These are phyloP conservation scores for Hymenopus coronatus DNA, from an alignment of 2,888 invertebrate species.

Conservation along the genomic window DNA sequence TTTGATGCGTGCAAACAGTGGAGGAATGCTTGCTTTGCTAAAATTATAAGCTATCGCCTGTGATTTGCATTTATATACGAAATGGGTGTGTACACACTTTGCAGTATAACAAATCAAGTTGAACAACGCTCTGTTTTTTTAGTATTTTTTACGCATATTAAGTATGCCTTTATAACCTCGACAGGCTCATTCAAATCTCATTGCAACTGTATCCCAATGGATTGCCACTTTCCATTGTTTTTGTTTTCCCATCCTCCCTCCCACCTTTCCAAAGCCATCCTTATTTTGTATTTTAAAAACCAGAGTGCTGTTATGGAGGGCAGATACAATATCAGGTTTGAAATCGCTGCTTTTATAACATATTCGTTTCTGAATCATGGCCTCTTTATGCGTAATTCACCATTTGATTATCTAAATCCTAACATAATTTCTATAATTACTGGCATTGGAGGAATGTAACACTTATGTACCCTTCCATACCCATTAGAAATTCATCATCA, in stretches of 20 bases:
- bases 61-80: background rate
- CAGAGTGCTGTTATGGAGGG: background rate
- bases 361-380: too few relatives aligned
- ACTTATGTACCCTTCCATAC: too few relatives aligned
- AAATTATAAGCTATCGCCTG: background rate
- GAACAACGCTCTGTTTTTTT: background rate
- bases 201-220: background rate
- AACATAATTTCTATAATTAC: too few relatives aligned
- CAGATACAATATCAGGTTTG: background rate
- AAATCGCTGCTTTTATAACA: too few relatives aligned
- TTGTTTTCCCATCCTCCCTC: background rate
- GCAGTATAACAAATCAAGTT: background rate
- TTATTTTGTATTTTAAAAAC: background rate
- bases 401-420: too few relatives aligned
- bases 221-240: background rate
- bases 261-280: background rate
- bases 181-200: background rate
- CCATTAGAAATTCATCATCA: too few relatives aligned
- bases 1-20: background rate
- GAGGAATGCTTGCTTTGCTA: background rate
- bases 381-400: too few relatives aligned
- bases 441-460: too few relatives aligned
- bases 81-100: background rate
- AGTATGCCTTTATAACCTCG: background rate
- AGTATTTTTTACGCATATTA: background rate